Base-by-base conservation (phyloP, 2,888 invertebrate genomes). In the Ligdia adustata region DNA sequence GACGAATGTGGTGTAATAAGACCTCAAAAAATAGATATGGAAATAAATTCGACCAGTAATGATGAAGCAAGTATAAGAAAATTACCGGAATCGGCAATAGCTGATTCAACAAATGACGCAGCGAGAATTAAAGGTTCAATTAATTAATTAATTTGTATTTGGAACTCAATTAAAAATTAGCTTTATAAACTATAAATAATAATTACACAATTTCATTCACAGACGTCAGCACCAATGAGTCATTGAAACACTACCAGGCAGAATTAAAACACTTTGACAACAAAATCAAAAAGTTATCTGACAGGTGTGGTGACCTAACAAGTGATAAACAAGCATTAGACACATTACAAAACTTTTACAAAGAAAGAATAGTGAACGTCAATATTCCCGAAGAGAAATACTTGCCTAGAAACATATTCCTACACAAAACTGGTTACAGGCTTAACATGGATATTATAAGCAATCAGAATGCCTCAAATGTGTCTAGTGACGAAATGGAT, bases 341-440 rank as follows among this genome's bases (percentile, higher is more conserved):
- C 29, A 62, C 60, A 39, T 38, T 88, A 24, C 83, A 87, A 12
- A 75, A 82, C 42, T 56, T 83, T n/a, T 68, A 60, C 11, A 61
- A 71, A 31, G 69, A 75, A 48, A 57, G 64, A 15, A 39, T 67
- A n/a, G 66, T 80, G 1, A 68, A 67, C 13, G 42, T 86, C 0
- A 73, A 72, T 34, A 73, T 69, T 3, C 86, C 89, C 1, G 68
- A 75, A 2, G 72, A 72, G 45, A 45, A 69, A 39, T 67, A 64
- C 33, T 56, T 88, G 38, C 89, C 89, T 4, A 61, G 70, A 50
- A 79, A 78, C 55, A 65, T 88, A 35, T 69, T 65, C 40, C 64
- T 83, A n/a, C 78, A 73, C 42, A 78, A 78, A 37, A 48, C 68
- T 4, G 53, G 47, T n/a, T 87, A 85, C 60, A 60, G 62, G 1